Evolutionary conservation across 2,888 invertebrate genomes (phyloP), one percentile per base, ranked within the genome.

Genomic region (Daptonema setosum): DNA sequence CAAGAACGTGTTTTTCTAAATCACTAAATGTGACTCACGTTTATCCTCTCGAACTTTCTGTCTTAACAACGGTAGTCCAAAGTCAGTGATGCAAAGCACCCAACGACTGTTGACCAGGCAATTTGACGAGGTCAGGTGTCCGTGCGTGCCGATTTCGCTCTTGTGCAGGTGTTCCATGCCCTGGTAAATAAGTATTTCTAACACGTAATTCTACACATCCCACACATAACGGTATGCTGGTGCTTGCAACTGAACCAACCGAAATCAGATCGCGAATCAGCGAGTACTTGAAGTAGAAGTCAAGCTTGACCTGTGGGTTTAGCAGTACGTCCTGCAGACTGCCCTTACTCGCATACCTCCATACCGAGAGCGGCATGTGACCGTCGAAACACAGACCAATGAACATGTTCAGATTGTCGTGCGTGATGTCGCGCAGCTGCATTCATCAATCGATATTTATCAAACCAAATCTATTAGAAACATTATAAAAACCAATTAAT

Each of bases 31-130:
- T n/a, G n/a, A 45, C 45, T 17, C 3, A 45, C 45, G 45, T 14
- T 5, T 14, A 45, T 45, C 45, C n/a, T 45, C 45, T 3, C 14
- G 5, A 14, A n/a, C n/a, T 3, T 5, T 45, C 17, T 54, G 26
- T 2, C 56, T 28, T 47, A 58, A 28, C 28, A 29, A 52, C 2
- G 22, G 24, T 25, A 52, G 30, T 25, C 60, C 56, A 48, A 55
- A 59, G n/a, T 55, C 56, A n/a, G 57, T 51, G 17, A 56, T 51
- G n/a, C 35, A 28, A 24, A 59, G 45, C 48, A 56, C 55, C 59
- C 59, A 59, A 29, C 61, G 53, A n/a, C 54, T 58, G 43, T 52
- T 60, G 1, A 61, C 56, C 14, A 58, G 45, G 45, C 61, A 61
- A 2, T 54, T 52, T 28, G 45, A 54, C 2, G 61, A 61, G 20